phyloP scores from a whole-genome alignment of 2,113 vertebrate genomes.

The Pagrus major region DNA sequence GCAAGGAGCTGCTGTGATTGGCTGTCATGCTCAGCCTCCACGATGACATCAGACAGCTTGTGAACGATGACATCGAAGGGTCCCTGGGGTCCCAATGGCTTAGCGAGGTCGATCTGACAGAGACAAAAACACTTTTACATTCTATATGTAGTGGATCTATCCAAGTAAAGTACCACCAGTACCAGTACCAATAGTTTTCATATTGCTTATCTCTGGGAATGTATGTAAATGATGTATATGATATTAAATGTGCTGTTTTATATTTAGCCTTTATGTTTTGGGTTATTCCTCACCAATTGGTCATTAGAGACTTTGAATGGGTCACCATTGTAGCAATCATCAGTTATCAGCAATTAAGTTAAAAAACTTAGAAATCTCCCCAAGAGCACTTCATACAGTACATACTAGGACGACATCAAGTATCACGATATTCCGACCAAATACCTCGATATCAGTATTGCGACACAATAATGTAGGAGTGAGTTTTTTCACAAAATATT shows the following conservation, averaged over 20 bases:
- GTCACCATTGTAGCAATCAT: neutral
- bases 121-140: neutral
- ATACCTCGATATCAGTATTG: no score
- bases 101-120: conserved; percentile 79
- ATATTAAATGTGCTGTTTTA: neutral
- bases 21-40: conserved; percentile 81
- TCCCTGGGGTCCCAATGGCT: conserved; percentile 79
- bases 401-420: no score
- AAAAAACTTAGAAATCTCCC: neutral
- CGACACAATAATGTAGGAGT: no score
- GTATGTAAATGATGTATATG: no score
- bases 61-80: conserved; percentile 84
- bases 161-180: neutral
- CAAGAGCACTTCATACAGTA: no score
- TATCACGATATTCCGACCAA: no score
- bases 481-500: no score
- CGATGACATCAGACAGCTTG: conserved; percentile 85
- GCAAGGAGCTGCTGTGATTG: conserved; percentile 78
- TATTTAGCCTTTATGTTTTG: no score
- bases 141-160: neutral
- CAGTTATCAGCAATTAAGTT: neutral
- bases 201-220: neutral
- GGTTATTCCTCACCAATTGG: neutral
- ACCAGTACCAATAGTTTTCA: neutral
- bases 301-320: neutral